Evolutionary conservation across 2,888 invertebrate genomes (phyloP), one percentile per base, ranked within the genome.

Genomic region (Nebria salina): DNA sequence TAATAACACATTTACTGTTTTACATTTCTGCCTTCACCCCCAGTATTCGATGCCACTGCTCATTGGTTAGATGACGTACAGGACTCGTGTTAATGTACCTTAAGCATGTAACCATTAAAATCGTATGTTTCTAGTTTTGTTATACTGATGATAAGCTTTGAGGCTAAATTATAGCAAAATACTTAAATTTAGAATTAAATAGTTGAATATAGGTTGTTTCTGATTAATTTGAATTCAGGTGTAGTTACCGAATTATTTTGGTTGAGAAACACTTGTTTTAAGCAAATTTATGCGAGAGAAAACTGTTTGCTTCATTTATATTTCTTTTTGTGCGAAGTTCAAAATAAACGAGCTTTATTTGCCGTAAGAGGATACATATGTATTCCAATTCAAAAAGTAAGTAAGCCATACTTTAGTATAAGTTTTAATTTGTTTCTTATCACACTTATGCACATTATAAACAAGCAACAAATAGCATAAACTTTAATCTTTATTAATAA

Each of bases 71-170:
- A 8, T 54, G 54, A 54, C 54, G 54, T 54, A 54, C 54, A 54
- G 20, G 20, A 34, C 25, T n/a, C 15, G 70, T 77, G 72, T 77
- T 77, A 77, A 77, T 77, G 72, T 77, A 72, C 72, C 34, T 34
- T 68, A 77, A 70, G 68, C 77, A 77, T 77, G 77, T 77, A 64
- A 77, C 72, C 77, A 77, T 77, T 77, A 77, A 77, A 77, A 72
- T 70, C 54, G 77, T 77, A 72, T 77, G 65, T 77, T 77, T 77
- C 72, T 77, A 70, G 77, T 77, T 77, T 77, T 77, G 68, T 54
- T 54, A 11, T 34, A 54, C 65, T 76, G 70, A 68, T 76, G 76
- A 76, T 76, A 76, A 76, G 68, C 43, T 54, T 41, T 77, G 15
- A 26, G 76, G 65, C 65, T 76, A 76, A 66, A 66, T 76, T 76